A percentile compares a stretch with the other conserved stretches of the same genome.
phyloP scores from a whole-genome alignment of 2,888 invertebrate species.

The Camptogramma bilineatum region DNA sequence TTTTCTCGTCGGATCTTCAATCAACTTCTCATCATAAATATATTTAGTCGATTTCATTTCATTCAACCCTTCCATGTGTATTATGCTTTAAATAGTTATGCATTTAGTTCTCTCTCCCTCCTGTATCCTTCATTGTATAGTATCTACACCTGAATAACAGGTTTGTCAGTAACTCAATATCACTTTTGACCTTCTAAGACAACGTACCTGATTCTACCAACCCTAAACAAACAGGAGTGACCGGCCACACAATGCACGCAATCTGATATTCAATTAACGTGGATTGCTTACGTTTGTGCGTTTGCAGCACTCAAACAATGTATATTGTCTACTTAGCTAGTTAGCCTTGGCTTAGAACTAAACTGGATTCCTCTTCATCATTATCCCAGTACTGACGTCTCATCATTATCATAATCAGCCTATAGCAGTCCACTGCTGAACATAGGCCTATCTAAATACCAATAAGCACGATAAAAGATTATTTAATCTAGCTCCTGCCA shows the following conservation, averaged over 20 bases:
- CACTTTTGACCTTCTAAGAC: slow-evolving; percentile 25
- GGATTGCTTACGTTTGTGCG: slow-evolving; percentile 47
- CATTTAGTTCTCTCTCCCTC: not conserved
- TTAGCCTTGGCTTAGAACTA: not conserved
- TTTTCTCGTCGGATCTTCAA: no score
- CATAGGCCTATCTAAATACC: no score
- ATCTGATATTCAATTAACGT: slow-evolving; percentile 62
- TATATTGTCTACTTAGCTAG: slow-evolving; percentile 8
- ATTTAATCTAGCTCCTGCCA: not conserved
- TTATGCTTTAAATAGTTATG: no score
- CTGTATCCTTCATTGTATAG: not conserved
- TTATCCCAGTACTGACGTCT: not conserved
- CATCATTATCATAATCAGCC: no score
- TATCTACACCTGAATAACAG: slow-evolving; percentile 6
- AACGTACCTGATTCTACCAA: slow-evolving; percentile 18
- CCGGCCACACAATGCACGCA: slow-evolving; percentile 54
- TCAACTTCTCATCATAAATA: no score
- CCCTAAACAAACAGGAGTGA: slow-evolving; percentile 28
- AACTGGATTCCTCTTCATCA: not conserved
- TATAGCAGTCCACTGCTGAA: no score
- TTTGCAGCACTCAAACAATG: slow-evolving; percentile 54
- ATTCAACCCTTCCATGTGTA: no score
- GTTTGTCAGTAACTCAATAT: slow-evolving; percentile 16
- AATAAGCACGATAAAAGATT: no score
- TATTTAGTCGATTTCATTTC: no score